Base-by-base conservation (phyloP, 1,140 invertebrate genomes). In the Forficula auricularia region DNA sequence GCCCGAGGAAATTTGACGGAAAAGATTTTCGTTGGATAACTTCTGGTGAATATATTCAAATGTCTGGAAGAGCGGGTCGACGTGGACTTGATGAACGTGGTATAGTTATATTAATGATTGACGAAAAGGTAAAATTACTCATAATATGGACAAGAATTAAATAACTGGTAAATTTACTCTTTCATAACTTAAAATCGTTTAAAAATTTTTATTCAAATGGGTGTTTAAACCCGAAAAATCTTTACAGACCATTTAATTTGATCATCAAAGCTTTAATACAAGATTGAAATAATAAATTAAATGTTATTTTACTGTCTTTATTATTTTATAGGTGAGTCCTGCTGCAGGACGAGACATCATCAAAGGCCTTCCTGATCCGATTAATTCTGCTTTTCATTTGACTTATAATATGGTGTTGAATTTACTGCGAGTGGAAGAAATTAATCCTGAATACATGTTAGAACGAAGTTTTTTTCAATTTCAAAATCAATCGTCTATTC, bases 321-420 rank as follows among this genome's bases (percentile, higher is more conserved):
- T 27, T 27, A 6, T 6, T 27, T 27, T 27, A 27, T 27, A 27
- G 22, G 88, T 99, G 45, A 86, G 79, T 35, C 83, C 88, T 0
- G 69, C 73, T 10, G 73, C 81, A 14, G 87, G 83, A 2, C 75
- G 89, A 56, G 73, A 79, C 35, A 82, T 98, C 48, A 73, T 98
- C 1, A 87, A 94, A 63, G 94, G 95, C 32, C 74, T 77, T 55
- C 77, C 94, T 0, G 95, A 99, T 67, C 82, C 91, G 0, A 82
- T 99, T 19, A 98, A 99, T 62, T 97, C 91, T 1, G 94, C 95
- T 0, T 99, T 99, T 64, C 94, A 98, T 64, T 67, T 99, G 36
- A 98, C 95, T 0, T 99, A 99, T 58, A 99, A 98, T 58, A 99
- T 99, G 96, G 90, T 99, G 8, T 63, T 98, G 7, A 98, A 98